Conservation (phyloP, 2,113 vertebrate species). For the Diadophis punctatus region DNA sequence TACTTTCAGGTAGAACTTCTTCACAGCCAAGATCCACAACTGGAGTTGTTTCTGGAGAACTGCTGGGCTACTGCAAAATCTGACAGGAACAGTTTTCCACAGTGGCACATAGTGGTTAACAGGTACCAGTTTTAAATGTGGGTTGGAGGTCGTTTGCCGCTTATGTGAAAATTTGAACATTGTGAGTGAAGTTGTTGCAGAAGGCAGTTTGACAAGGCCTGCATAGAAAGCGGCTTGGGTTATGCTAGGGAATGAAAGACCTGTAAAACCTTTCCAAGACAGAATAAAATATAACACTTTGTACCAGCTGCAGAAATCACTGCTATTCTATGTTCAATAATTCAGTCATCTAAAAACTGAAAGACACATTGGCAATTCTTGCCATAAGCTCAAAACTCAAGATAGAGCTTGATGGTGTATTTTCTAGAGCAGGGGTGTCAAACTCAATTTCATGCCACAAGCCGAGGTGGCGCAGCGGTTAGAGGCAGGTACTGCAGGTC, state of each 20-base stretch:
- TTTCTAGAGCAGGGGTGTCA: not conserved
- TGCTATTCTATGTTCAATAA: not conserved
- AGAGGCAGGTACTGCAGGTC: too few species aligned
- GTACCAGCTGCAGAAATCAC: not conserved
- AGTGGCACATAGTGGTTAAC: constrained; percentile 53
- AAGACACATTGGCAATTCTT: not conserved
- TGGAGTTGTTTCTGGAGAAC: constrained; percentile 60
- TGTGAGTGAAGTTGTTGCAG: not conserved
- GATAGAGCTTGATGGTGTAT: not conserved
- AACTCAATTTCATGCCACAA: too few species aligned
- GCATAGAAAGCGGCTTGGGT: not conserved
- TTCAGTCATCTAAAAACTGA: not conserved
- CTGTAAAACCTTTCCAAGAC: not conserved
- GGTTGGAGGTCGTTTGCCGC: not conserved
- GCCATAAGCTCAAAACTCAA: not conserved
- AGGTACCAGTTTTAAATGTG: constrained; percentile 42
- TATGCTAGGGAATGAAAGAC: not conserved
- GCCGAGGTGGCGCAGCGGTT: too few species aligned
- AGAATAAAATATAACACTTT: not conserved
- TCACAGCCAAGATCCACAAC: constrained; percentile 50
- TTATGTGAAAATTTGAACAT: not conserved
- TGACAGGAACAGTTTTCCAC: constrained; percentile 43
- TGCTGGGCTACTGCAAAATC: constrained; percentile 60
- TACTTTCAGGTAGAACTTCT: constrained; percentile 67
- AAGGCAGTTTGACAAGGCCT: not conserved